Conservation (phyloP, 2,797 vertebrate species). For the Emys orbicularis region DNA sequence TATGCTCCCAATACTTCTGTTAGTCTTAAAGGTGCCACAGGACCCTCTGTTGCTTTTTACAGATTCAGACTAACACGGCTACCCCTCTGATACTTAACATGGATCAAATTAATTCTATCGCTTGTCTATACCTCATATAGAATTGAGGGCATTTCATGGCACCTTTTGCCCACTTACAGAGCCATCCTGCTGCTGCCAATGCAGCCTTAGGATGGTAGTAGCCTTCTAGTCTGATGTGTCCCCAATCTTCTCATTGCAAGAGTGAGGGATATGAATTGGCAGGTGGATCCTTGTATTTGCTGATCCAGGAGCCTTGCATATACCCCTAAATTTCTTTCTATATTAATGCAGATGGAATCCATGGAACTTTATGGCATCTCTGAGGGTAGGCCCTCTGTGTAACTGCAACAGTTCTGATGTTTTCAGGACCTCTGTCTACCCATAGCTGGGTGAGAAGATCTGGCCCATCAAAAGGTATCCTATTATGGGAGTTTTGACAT, state of each 20-base stretch:
- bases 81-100: no score
- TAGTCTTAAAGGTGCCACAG: no score
- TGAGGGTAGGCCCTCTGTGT: background rate
- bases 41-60: no score
- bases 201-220: background rate
- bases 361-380: background rate
- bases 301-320: background rate
- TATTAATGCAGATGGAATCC: background rate
- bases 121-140: background rate
- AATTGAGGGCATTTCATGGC: background rate
- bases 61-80: no score
- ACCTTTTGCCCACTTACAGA: background rate
- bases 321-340: background rate
- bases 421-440: background rate
- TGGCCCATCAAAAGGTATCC: background rate
- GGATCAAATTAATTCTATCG: background rate
- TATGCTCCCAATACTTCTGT: no score
- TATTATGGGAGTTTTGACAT: background rate
- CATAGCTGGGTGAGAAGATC: background rate
- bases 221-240: background rate
- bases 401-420: background rate
- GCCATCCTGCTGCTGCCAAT: background rate
- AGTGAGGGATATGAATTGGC: background rate
- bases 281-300: background rate
- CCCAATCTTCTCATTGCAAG: accelerated